These are phyloP conservation scores for Elysia crispata DNA, from an alignment of 2,888 invertebrate species.

Conservation along the genomic window DNA sequence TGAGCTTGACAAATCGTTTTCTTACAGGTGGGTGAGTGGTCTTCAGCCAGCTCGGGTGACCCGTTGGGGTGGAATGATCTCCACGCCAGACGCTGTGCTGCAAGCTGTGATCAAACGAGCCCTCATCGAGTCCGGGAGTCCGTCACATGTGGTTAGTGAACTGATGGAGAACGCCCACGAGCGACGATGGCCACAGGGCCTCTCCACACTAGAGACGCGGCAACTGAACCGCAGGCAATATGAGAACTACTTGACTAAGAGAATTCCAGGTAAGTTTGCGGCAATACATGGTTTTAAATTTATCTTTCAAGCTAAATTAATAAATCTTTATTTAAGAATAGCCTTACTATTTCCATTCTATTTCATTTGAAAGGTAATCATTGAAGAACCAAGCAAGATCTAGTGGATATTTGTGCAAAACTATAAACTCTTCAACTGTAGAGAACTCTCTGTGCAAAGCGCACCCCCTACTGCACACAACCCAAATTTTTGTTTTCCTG, in stretches of 20 bases:
- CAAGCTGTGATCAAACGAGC: constrained; percentile 96
- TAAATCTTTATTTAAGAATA: neutral
- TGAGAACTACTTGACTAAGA: constrained; percentile 94
- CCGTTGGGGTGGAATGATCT: constrained; percentile 99
- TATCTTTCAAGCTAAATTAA: neutral
- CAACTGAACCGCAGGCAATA: constrained; percentile 95
- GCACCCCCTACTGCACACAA: too few species aligned
- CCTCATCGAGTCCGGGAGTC: constrained; percentile 94
- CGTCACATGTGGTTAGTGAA: constrained; percentile 93
- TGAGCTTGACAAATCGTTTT: neutral
- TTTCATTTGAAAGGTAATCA: neutral
- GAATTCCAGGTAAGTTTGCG: constrained; percentile 86
- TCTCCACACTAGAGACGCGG: constrained; percentile 92
- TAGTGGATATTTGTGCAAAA: too few species aligned
- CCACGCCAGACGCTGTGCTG: constrained; percentile 95
- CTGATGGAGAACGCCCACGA: constrained; percentile 99
- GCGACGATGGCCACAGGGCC: constrained; percentile 94
- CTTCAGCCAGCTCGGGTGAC: constrained; percentile 84
- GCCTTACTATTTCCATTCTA: neutral
- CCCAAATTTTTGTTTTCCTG: too few species aligned
- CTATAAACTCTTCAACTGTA: too few species aligned
- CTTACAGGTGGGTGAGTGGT: constrained; percentile 72
- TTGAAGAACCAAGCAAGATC: too few species aligned
- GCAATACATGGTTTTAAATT: neutral
- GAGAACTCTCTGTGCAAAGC: too few species aligned